Percentiles rank a stretch among this genome's conserved stretches.
phyloP scores from a whole-genome alignment of 2,888 invertebrate species.

The Drosophila paranaensis region DNA sequence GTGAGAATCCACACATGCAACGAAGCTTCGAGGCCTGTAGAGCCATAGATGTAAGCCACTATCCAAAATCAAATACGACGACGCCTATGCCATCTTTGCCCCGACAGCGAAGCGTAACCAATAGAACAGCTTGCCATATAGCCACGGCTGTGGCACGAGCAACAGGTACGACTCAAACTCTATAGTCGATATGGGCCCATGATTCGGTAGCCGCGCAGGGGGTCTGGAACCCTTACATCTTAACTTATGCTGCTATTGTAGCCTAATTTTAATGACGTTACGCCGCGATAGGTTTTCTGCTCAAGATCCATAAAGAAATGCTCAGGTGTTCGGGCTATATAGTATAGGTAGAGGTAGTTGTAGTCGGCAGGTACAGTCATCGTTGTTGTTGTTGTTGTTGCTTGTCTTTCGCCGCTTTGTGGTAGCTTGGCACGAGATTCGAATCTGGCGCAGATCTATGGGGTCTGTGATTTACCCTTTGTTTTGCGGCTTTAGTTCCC shows the following conservation, averaged over 20 bases:
- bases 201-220: conserved; percentile 40
- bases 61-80: conserved; percentile 57
- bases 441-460: conserved; percentile 54
- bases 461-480: conserved; percentile 73
- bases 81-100: conserved; percentile 47
- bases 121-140: conserved; percentile 44
- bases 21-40: conserved; percentile 21
- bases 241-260: conserved; percentile 55
- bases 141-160: conserved; percentile 20
- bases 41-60: conserved; percentile 45
- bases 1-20: conserved; percentile 60
- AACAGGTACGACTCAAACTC: conserved; percentile 17
- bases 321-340: conserved; percentile 66
- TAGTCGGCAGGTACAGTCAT: conserved; percentile 49
- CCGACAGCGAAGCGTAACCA: conserved; percentile 75
- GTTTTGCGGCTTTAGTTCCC: conserved; percentile 44
- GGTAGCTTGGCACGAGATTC: conserved; percentile 74
- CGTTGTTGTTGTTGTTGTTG: conserved; percentile 18
- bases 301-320: conserved; percentile 80
- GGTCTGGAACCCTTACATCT: conserved; percentile 51
- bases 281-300: conserved; percentile 79
- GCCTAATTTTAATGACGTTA: conserved; percentile 82
- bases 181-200: conserved; percentile 65
- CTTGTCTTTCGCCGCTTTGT: conserved; percentile 44
- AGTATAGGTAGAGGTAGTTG: neutral